A percentile compares a stretch with the other conserved stretches of the same genome.
Conservation (phyloP, 2,797 vertebrate genomes). For the Sebastes umbrosus region DNA sequence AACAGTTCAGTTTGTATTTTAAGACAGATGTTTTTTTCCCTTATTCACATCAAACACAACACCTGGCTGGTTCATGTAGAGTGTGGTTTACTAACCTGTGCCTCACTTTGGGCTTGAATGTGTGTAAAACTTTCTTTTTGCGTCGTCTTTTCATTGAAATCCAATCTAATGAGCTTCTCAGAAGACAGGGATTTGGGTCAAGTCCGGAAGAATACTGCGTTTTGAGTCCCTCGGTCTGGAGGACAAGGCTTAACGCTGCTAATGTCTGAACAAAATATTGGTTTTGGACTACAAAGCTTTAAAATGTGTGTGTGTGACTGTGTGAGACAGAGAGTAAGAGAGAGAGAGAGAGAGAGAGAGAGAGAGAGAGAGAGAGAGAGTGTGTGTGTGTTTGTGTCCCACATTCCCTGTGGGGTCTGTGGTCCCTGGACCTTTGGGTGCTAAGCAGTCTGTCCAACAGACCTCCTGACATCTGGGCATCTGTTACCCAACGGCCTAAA, state of each 20-base stretch:
- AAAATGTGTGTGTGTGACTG: background rate
- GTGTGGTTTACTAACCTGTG: background rate
- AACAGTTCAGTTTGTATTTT: background rate
- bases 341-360: too few relatives aligned
- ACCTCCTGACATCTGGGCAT: conserved; percentile 51
- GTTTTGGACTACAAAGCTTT: conserved; percentile 11
- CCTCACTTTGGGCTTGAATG: background rate
- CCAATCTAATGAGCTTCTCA: conserved; percentile 1
- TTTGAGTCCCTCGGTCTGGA: conserved; percentile 18
- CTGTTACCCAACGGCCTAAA: conserved; percentile 43
- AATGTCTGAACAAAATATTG: conserved; percentile 5
- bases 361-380: too few relatives aligned
- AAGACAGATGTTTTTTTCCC: background rate
- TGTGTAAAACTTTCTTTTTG: background rate
- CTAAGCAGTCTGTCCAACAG: conserved; percentile 49
- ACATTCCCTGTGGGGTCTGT: conserved; percentile 27
- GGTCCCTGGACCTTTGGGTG: conserved; percentile 53
- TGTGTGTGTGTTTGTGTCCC: conserved; percentile 5
- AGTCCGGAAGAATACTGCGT: conserved; percentile 22
- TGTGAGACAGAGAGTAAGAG: background rate
- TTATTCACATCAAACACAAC: background rate
- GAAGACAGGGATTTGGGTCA: conserved; percentile 28
- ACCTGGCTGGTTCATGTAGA: background rate
- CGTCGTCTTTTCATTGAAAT: conserved; percentile 18
- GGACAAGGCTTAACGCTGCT: conserved; percentile 5